A percentile compares a stretch with the other conserved stretches of the same genome.
These are phyloP conservation scores for Pomatostomus ruficeps DNA, from an alignment of 2,113 vertebrate genomes.

Conservation along the genomic window DNA sequence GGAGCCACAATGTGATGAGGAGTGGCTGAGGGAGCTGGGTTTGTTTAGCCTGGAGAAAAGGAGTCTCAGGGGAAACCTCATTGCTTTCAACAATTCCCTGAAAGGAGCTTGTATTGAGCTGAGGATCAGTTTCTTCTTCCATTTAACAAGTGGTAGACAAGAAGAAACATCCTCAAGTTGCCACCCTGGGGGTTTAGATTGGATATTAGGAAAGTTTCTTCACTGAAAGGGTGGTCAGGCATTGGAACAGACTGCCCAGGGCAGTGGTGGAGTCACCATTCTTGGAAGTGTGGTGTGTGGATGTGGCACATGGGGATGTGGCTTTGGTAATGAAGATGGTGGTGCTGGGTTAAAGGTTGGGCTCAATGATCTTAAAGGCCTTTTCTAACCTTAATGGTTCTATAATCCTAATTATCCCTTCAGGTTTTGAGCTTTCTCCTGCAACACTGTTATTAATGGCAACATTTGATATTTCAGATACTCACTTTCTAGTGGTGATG, in stretches of 20 bases:
- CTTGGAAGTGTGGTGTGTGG: background rate
- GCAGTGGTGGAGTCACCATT: background rate
- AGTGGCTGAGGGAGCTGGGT: background rate
- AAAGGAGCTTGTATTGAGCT: background rate
- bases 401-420: background rate
- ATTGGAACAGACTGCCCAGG: background rate
- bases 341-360: background rate
- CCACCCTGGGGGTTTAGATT: background rate
- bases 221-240: background rate
- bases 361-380: background rate
- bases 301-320: rapidly evolving
- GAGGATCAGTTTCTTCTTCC: background rate
- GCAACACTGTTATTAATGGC: background rate
- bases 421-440: background rate
- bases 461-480: background rate
- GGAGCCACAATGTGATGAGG: background rate
- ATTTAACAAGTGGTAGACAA: background rate
- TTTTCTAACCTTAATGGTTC: background rate
- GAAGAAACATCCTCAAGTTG: background rate
- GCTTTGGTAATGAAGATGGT: background rate
- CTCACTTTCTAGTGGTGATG: background rate
- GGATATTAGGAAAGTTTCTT: background rate
- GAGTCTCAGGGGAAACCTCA: background rate
- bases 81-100: background rate
- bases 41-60: background rate